Percentiles rank a stretch among this genome's conserved stretches.
phyloP scores from a whole-genome alignment of 1,140 invertebrate species.

The Drosophila erecta region DNA sequence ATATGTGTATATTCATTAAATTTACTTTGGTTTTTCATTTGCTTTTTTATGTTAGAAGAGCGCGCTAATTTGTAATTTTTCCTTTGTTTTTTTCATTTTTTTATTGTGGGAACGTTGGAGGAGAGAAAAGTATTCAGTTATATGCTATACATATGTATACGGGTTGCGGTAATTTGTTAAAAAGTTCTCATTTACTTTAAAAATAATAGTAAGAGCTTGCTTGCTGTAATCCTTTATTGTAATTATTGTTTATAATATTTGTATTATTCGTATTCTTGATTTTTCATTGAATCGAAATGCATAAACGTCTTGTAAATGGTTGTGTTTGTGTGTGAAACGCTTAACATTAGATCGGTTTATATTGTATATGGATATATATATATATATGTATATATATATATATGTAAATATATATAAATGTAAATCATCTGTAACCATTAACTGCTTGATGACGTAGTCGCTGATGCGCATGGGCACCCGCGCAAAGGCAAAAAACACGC shows the following conservation, averaged over 20 bases:
- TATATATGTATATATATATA: constrained; percentile 41
- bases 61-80: constrained; percentile 57
- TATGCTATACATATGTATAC: constrained; percentile 52
- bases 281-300: constrained; percentile 55
- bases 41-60: constrained; percentile 56
- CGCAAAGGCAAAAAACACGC: constrained; percentile 47
- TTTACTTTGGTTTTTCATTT: constrained; percentile 29
- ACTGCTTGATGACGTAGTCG: constrained; percentile 42
- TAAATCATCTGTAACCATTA: constrained; percentile 52
- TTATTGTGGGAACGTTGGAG: constrained; percentile 40
- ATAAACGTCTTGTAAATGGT: constrained; percentile 46
- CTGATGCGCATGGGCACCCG: constrained; percentile 29
- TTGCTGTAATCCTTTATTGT: constrained; percentile 54
- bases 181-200: constrained; percentile 51
- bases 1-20: constrained; percentile 49
- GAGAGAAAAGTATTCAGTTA: constrained; percentile 60
- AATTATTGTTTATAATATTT: constrained; percentile 52
- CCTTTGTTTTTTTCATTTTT: constrained; percentile 7
- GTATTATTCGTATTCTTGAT: constrained; percentile 51
- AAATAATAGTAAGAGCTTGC: constrained; percentile 55
- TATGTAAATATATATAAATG: constrained; percentile 47
- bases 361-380: constrained; percentile 50
- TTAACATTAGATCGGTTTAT: constrained; percentile 51
- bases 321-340: constrained; percentile 51
- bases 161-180: constrained; percentile 54